A percentile compares a stretch with the other conserved stretches of the same genome.
Conservation (phyloP, 2,113 vertebrate genomes). For the Poecilia latipinna region DNA sequence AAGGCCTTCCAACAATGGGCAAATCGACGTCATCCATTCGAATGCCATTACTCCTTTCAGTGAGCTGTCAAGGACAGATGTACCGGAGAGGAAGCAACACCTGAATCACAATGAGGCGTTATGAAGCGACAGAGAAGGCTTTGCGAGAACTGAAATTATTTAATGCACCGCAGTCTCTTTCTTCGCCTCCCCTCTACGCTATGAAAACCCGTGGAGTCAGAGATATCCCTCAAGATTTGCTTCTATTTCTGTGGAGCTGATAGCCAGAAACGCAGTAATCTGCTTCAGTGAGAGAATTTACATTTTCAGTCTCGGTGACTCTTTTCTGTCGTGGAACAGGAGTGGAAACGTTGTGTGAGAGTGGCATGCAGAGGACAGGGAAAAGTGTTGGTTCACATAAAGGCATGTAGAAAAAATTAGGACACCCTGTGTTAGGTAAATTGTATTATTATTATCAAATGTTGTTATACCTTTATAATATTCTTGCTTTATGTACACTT, state of each 20-base stretch:
- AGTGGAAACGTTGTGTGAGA: not conserved
- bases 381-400: not conserved
- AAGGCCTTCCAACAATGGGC: slow-evolving; percentile 28
- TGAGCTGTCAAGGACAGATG: slow-evolving; percentile 40
- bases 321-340: not conserved
- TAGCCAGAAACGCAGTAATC: not conserved
- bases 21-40: slow-evolving; percentile 14
- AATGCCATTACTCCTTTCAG: slow-evolving; percentile 27
- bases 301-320: slow-evolving; percentile 8
- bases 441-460: too few species aligned
- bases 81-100: slow-evolving; percentile 1
- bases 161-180: not conserved
- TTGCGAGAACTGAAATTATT: not conserved
- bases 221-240: slow-evolving; percentile 1
- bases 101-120: slow-evolving; percentile 2
- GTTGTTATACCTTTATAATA: too few species aligned
- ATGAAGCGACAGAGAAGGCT: slow-evolving; percentile 3
- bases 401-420: not conserved
- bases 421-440: too few species aligned
- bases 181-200: not conserved
- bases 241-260: not conserved
- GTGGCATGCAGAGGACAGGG: slow-evolving; percentile 1
- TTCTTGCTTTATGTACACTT: not conserved
- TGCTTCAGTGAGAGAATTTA: not conserved
- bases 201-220: not conserved